Percentiles rank a stretch among this genome's conserved stretches.
Conservation (phyloP, 35 echinoderm and acorn worm species). For the Patiria miniata region DNA sequence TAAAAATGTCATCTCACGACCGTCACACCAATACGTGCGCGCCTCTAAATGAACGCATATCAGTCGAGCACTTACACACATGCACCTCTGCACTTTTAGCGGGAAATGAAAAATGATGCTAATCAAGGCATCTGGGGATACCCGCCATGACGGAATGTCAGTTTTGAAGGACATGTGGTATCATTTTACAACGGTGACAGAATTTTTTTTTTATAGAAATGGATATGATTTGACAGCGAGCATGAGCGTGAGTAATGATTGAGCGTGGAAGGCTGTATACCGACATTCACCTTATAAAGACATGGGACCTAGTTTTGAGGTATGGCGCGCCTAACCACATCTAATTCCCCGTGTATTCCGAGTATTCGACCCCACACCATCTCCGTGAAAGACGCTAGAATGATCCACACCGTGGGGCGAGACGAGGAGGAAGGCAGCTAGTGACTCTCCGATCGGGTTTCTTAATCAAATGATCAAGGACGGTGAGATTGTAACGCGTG, state of each 20-base stretch:
- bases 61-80: neutral
- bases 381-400: neutral
- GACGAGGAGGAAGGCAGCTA: neutral
- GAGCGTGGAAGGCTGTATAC: neutral
- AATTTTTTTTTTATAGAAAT: neutral
- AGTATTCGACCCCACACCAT: slow-evolving; percentile 20
- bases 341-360: slow-evolving; percentile 9
- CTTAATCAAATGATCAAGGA: too few relatives aligned
- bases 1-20: neutral
- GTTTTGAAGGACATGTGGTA: slow-evolving; percentile 14
- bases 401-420: neutral
- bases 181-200: neutral
- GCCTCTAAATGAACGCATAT: neutral
- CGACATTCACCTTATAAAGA: slow-evolving; percentile 15
- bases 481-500: too few relatives aligned
- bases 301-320: neutral
- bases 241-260: neutral
- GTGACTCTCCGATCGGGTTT: slow-evolving; percentile 6
- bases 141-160: neutral
- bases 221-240: neutral
- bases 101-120: neutral
- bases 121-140: too few relatives aligned
- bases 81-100: neutral
- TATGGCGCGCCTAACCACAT: neutral
- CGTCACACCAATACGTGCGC: neutral